Evolutionary conservation across 2,888 invertebrate species (phyloP).

Genomic region (Drosophila siamana): DNA sequence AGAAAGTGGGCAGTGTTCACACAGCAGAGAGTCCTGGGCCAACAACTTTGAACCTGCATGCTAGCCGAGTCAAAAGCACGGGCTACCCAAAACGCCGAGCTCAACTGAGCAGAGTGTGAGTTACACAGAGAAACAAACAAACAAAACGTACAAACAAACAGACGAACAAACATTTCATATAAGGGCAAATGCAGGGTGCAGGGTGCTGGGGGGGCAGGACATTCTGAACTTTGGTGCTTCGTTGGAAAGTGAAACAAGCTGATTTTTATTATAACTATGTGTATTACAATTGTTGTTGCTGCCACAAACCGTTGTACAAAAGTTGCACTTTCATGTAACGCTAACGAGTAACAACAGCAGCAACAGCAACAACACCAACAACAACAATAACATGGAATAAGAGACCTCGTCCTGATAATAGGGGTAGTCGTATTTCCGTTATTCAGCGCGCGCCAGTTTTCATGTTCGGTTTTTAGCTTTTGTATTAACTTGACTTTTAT

Average conservation of each 20-base stretch:
- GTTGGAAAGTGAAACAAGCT: conserved; percentile 66
- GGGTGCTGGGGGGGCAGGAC: neutral
- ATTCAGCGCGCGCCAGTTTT: conserved; percentile 52
- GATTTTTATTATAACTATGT: conserved; percentile 74
- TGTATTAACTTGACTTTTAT: conserved; percentile 80
- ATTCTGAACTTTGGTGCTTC: conserved; percentile 39
- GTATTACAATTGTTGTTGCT: conserved; percentile 63
- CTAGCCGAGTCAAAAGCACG: conserved; percentile 41
- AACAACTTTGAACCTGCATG: conserved; percentile 75
- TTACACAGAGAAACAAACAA: conserved; percentile 53
- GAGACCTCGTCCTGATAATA: conserved; percentile 58
- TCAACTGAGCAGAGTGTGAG: conserved; percentile 49
- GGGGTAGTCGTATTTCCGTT: conserved; percentile 72
- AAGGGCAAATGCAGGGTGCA: conserved; percentile 2
- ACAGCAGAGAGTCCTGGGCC: conserved; percentile 28
- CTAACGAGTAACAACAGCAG: conserved; percentile 63
- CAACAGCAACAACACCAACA: conserved; percentile 24
- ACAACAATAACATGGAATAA: conserved; percentile 20
- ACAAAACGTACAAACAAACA: conserved; percentile 33
- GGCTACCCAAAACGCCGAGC: conserved; percentile 38
- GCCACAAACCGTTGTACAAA: conserved; percentile 60
- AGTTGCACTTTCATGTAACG: conserved; percentile 78
- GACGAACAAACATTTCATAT: conserved; percentile 51
- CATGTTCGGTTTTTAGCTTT: conserved; percentile 70
- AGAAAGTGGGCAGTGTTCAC: neutral